phyloP scores from a whole-genome alignment of 2,113 vertebrate genomes.

The Cyanistes caeruleus region DNA sequence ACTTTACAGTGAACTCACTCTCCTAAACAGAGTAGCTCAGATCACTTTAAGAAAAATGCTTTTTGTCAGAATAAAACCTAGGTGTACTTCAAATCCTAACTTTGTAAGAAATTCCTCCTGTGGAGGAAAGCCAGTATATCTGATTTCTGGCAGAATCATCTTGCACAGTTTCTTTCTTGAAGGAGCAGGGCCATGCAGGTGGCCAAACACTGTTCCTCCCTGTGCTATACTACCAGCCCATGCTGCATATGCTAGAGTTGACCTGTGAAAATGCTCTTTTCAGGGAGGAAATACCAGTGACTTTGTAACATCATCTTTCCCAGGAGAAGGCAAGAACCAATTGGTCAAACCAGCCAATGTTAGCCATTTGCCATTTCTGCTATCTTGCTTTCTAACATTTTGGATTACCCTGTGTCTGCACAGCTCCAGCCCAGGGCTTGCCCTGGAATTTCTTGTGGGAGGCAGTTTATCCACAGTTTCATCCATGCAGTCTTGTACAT shows the following conservation, averaged over 20 bases:
- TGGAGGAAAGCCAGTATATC: neutral
- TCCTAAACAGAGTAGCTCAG: neutral
- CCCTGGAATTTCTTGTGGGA: neutral
- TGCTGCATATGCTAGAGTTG: rapidly evolving
- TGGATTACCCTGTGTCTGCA: neutral
- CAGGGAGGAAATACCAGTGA: neutral
- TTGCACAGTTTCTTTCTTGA: neutral
- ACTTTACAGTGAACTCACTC: neutral
- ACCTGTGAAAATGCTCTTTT: neutral
- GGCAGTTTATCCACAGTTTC: neutral
- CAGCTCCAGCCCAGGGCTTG: neutral
- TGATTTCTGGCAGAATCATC: neutral
- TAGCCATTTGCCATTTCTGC: neutral
- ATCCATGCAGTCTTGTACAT: no score
- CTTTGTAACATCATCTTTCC: neutral
- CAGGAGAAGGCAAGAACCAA: neutral
- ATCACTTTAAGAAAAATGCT: neutral
- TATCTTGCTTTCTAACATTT: neutral
- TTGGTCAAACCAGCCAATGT: neutral
- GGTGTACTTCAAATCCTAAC: neutral
- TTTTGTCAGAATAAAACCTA: neutral
- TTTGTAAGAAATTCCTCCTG: neutral
- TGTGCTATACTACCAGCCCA: neutral
- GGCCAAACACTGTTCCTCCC: neutral
- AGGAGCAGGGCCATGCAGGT: neutral